phyloP scores from a whole-genome alignment of 2,888 invertebrate genomes.

The Caradrina clavipalpis region DNA sequence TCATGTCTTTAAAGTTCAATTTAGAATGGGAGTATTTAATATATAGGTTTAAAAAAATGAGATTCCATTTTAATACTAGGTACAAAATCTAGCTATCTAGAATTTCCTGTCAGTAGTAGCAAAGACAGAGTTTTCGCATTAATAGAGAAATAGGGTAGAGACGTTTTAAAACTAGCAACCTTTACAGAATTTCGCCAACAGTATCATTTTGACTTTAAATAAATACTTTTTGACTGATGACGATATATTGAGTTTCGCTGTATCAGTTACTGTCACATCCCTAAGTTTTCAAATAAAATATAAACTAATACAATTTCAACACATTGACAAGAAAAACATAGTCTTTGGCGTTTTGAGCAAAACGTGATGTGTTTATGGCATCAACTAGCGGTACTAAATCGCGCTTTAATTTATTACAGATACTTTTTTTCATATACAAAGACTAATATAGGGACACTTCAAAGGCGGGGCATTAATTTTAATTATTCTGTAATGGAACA shows the following conservation, averaged over 20 bases:
- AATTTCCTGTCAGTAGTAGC: slow-evolving; percentile 39
- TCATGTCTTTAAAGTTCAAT: slow-evolving; percentile 49
- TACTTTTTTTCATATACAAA: slow-evolving; percentile 59
- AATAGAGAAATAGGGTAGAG: slow-evolving; percentile 40
- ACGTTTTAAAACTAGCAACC: slow-evolving; percentile 28
- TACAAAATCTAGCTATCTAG: slow-evolving; percentile 63
- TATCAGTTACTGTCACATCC: slow-evolving; percentile 37
- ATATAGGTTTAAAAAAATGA: slow-evolving; percentile 58
- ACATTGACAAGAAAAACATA: slow-evolving; percentile 68
- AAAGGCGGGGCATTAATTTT: slow-evolving; percentile 16
- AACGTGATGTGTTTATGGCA: slow-evolving; percentile 83
- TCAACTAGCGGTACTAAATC: slow-evolving; percentile 85
- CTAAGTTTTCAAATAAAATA: slow-evolving; percentile 45
- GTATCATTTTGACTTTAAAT: slow-evolving; percentile 46
- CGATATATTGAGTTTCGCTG: slow-evolving; percentile 22
- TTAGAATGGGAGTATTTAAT: slow-evolving; percentile 59
- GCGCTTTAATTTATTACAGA: slow-evolving; percentile 68
- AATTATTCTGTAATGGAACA: not conserved
- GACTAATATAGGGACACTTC: slow-evolving; percentile 51
- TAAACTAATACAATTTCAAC: slow-evolving; percentile 67
- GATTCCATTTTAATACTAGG: slow-evolving; percentile 68
- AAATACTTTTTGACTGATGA: slow-evolving; percentile 43
- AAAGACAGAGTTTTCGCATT: slow-evolving; percentile 36
- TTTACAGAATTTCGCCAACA: slow-evolving; percentile 25
- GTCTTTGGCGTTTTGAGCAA: slow-evolving; percentile 90